Conservation (phyloP, 2,113 vertebrate species). For the Macrotus californicus region DNA sequence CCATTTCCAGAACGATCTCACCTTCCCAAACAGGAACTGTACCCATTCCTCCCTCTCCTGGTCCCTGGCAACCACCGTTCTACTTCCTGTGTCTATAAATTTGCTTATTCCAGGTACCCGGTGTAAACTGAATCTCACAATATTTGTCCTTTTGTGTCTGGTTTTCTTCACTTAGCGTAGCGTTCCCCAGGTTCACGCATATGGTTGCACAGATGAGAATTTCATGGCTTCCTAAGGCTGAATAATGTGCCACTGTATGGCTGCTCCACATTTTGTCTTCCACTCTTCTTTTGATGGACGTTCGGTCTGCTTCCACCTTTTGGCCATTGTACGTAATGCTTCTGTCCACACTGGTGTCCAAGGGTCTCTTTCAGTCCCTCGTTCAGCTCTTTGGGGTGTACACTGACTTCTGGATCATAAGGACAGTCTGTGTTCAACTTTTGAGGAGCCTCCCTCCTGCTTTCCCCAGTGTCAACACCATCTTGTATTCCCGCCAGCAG, state of each 20-base stretch:
- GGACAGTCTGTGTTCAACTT: not conserved
- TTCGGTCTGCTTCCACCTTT: not conserved
- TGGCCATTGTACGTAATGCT: not conserved
- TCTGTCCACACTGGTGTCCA: no score
- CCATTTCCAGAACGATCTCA: not conserved
- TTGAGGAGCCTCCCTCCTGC: not conserved
- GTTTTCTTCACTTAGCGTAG: not conserved
- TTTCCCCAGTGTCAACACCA: not conserved
- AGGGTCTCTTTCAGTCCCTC: not conserved
- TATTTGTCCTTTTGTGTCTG: not conserved
- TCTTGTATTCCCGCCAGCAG: not conserved
- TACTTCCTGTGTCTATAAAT: not conserved
- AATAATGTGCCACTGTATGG: no score
- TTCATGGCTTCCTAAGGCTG: not conserved
- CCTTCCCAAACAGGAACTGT: not conserved
- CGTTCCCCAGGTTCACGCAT: not conserved
- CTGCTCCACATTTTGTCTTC: fast-evolving
- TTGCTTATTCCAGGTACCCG: not conserved
- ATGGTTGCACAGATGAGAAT: not conserved
- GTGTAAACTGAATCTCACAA: not conserved
- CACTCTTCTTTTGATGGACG: not conserved
- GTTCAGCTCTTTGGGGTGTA: not conserved
- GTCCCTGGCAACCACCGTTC: no score
- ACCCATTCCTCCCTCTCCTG: not conserved
- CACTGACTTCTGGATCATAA: not conserved